Percentiles rank a stretch among this genome's conserved stretches.
Evolutionary conservation across 2,113 vertebrate species (phyloP).

Genomic region (Scomber colias): DNA sequence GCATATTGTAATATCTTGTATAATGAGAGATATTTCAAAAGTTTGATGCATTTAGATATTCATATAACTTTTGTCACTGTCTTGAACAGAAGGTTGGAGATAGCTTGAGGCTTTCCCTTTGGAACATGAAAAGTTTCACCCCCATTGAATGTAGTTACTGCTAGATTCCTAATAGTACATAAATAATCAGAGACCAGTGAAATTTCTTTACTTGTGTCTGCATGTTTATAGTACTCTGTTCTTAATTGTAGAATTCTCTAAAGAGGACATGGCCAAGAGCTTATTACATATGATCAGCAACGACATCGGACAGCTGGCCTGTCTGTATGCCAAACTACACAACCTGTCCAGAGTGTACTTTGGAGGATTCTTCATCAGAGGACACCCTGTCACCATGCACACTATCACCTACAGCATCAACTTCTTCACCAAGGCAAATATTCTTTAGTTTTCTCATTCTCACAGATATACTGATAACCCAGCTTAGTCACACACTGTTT

Average conservation of each 20-base stretch:
- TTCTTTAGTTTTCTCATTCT: neutral
- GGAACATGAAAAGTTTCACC: too few species aligned
- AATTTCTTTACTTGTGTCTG: neutral
- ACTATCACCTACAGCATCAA: slow-evolving; percentile 99
- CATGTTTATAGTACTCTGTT: slow-evolving; percentile 1
- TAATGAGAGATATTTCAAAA: too few species aligned
- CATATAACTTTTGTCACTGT: too few species aligned
- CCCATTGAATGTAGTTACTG: too few species aligned
- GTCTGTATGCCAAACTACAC: slow-evolving; percentile 95
- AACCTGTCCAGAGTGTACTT: slow-evolving; percentile 94
- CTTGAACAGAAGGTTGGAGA: too few species aligned
- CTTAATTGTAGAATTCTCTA: slow-evolving; percentile 90
- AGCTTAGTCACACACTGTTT: neutral
- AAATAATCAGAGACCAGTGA: too few species aligned
- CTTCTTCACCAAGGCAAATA: slow-evolving; percentile 96
- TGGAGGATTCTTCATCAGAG: slow-evolving; percentile 97
- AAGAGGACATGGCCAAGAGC: slow-evolving; percentile 98
- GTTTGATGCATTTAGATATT: too few species aligned
- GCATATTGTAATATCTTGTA: neutral
- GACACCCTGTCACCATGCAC: slow-evolving; percentile 98
- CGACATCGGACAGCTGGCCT: slow-evolving; percentile 97
- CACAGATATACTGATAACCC: neutral
- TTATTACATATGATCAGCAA: slow-evolving; percentile 99
- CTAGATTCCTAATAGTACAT: too few species aligned
- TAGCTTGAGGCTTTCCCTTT: too few species aligned